Conservation (phyloP, 2,888 invertebrate species). For the Lasioglossum pauxillum region DNA sequence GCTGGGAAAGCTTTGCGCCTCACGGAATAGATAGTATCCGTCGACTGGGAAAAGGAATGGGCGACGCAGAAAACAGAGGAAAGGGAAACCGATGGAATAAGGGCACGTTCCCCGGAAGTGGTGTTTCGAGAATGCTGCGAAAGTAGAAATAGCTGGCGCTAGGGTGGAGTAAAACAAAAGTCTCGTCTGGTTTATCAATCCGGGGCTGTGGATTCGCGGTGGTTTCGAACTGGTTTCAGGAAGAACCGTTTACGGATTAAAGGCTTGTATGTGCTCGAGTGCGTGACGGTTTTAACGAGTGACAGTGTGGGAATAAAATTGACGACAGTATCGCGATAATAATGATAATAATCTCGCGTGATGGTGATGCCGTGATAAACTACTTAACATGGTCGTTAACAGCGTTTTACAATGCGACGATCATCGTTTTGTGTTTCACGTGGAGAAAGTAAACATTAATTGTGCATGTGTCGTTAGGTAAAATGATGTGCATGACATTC, state of each 20-base stretch:
- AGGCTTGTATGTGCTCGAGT: neutral
- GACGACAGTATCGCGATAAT: neutral
- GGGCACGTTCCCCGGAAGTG: slow-evolving; percentile 60
- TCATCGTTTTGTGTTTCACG: neutral
- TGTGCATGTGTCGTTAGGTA: neutral
- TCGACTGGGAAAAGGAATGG: slow-evolving; percentile 44
- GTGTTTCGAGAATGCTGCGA: slow-evolving; percentile 50
- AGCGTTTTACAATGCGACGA: neutral
- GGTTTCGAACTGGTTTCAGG: slow-evolving; percentile 32
- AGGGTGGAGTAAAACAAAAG: slow-evolving; percentile 52
- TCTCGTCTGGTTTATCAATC: slow-evolving; percentile 32
- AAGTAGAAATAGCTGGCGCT: slow-evolving; percentile 25
- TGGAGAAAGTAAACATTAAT: neutral
- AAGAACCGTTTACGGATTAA: slow-evolving; percentile 19
- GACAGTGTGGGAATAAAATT: neutral
- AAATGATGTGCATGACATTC: neutral
- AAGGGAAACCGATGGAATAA: slow-evolving; percentile 48
- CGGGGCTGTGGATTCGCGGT: slow-evolving; percentile 36
- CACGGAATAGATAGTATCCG: slow-evolving; percentile 42
- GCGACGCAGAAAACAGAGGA: slow-evolving; percentile 26
- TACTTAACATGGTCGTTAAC: neutral
- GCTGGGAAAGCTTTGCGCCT: slow-evolving; percentile 33
- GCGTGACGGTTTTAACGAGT: slow-evolving; percentile 2
- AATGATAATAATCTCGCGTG: neutral
- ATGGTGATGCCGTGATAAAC: neutral